Evolutionary conservation across 2,888 invertebrate genomes (phyloP).

Genomic region (Eristalinus aeneus): DNA sequence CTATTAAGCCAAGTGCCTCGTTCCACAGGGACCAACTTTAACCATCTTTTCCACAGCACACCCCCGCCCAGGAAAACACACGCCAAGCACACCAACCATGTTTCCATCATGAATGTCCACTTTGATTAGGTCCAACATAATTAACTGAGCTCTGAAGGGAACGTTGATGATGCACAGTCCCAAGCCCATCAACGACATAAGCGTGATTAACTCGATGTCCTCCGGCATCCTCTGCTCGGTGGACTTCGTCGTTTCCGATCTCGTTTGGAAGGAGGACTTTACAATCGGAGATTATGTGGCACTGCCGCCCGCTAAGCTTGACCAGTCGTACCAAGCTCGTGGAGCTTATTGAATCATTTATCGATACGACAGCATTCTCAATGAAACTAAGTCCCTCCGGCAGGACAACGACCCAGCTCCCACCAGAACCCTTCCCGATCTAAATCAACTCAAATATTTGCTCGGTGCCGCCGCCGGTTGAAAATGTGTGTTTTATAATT

Average conservation of each 20-base stretch:
- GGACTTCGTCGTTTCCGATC: background rate
- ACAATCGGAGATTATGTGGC: constrained; percentile 14
- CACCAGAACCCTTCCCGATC: constrained; percentile 13
- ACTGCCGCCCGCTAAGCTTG: background rate
- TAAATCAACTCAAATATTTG: constrained; percentile 64
- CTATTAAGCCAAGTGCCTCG: background rate
- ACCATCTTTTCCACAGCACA: background rate
- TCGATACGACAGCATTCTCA: constrained; percentile 16
- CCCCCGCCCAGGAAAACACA: background rate
- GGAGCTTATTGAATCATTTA: constrained; percentile 55
- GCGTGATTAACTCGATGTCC: constrained; percentile 27
- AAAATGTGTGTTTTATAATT: constrained; percentile 69
- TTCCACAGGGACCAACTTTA: background rate
- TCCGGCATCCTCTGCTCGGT: background rate
- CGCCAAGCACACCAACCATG: background rate
- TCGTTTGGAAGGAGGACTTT: constrained; percentile 20
- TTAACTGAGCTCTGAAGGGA: background rate
- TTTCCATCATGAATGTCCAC: constrained; percentile 20
- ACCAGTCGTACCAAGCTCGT: background rate
- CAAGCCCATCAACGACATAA: constrained; percentile 21
- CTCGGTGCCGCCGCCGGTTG: constrained; percentile 40
- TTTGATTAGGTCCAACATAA: constrained; percentile 19
- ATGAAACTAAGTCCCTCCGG: background rate
- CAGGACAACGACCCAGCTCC: background rate
- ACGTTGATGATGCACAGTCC: constrained; percentile 13